A percentile compares a stretch with the other conserved stretches of the same genome.
Evolutionary conservation across 2,113 vertebrate species (phyloP).

Genomic region (Gambusia affinis): DNA sequence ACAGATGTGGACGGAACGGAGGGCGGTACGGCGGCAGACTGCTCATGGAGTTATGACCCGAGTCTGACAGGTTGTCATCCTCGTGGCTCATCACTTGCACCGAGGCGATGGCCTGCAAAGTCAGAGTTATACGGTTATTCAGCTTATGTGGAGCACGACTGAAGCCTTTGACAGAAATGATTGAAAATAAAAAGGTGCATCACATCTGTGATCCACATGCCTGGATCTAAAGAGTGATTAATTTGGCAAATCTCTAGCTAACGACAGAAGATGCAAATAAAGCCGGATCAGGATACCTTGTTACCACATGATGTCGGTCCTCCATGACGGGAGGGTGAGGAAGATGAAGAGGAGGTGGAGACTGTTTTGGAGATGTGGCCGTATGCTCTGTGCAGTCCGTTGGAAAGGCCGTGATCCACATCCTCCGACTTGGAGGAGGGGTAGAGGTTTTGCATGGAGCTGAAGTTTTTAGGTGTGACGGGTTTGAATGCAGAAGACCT

Average conservation of each 20-base stretch:
- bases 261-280: not conserved
- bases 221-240: not conserved
- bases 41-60: slow-evolving; percentile 91
- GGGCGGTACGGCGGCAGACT: slow-evolving; percentile 88
- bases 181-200: not conserved
- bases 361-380: slow-evolving; percentile 79
- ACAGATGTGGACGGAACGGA: slow-evolving; percentile 85
- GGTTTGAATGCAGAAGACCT: slow-evolving; percentile 94
- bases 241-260: not conserved
- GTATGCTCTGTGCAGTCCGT: slow-evolving; percentile 71
- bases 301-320: slow-evolving; percentile 58
- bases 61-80: slow-evolving; percentile 86
- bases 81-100: slow-evolving; percentile 82
- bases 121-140: slow-evolving; percentile 23
- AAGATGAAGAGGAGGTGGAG: slow-evolving; percentile 86
- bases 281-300: slow-evolving; percentile 50
- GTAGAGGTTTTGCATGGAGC: slow-evolving; percentile 93
- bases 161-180: slow-evolving; percentile 1
- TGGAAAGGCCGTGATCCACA: slow-evolving; percentile 77
- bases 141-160: slow-evolving; percentile 2
- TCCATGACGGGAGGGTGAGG: slow-evolving; percentile 82
- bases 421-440: slow-evolving; percentile 88
- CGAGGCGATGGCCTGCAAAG: slow-evolving; percentile 68
- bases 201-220: no score
- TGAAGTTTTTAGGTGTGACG: slow-evolving; percentile 87